Evolutionary conservation across 1,140 invertebrate genomes (phyloP).

Genomic region (Vanessa atalanta): DNA sequence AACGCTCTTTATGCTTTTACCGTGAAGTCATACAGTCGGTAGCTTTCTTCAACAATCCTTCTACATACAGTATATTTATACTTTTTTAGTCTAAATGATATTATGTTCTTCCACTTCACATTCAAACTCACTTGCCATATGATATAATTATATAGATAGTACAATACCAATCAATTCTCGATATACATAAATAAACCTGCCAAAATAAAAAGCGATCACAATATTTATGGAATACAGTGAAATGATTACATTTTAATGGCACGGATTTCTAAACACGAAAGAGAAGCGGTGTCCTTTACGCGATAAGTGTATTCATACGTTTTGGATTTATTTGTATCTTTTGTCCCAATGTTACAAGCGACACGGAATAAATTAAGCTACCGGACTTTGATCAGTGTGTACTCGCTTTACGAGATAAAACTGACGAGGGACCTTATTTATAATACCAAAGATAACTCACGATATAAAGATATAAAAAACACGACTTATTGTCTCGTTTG

Average conservation of each 20-base stretch:
- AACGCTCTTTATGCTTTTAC: no score
- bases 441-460: conserved; percentile 30
- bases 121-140: no score
- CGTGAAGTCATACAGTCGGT: no score
- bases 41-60: no score
- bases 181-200: background rate
- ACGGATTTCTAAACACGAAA: conserved; percentile 16
- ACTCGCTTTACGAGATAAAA: conserved; percentile 27
- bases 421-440: conserved; percentile 34
- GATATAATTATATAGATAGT: background rate
- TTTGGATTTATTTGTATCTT: conserved; percentile 25
- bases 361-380: conserved; percentile 51
- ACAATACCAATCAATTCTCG: background rate
- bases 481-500: background rate
- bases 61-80: no score
- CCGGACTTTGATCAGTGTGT: conserved; percentile 37
- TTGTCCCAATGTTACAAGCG: conserved; percentile 41
- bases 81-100: no score
- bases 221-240: background rate
- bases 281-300: conserved; percentile 9
- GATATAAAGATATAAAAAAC: conserved; percentile 13
- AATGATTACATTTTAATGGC: conserved; percentile 9
- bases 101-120: no score
- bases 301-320: conserved; percentile 46
- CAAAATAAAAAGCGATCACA: conserved; percentile 1